Conservation (phyloP, 2,113 vertebrate genomes). For the Craseonycteris thonglongyai region DNA sequence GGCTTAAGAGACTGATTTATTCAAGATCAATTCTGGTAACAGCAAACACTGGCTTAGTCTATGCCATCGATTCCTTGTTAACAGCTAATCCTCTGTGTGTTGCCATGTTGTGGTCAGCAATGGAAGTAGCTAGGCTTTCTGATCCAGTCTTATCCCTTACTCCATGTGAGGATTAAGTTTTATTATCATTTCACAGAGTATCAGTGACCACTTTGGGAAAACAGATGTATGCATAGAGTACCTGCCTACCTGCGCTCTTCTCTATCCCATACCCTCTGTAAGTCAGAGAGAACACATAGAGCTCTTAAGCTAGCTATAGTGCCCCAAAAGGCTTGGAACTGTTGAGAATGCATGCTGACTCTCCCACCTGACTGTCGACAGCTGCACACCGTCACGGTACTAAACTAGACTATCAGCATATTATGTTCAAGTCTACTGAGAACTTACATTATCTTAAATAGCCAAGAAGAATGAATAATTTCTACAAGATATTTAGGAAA, state of each 20-base stretch:
- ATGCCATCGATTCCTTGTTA: neutral
- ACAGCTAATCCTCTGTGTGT: neutral
- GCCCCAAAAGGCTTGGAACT: neutral
- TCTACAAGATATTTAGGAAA: neutral
- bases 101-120: neutral
- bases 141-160: neutral
- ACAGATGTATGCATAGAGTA: neutral
- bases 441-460: neutral
- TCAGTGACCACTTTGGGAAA: neutral
- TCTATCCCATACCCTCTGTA: neutral
- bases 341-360: neutral
- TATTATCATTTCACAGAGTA: neutral
- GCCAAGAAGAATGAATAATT: neutral
- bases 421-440: neutral
- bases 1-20: neutral
- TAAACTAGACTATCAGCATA: neutral
- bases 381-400: neutral
- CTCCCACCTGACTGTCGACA: no score
- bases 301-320: neutral
- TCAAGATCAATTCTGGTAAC: neutral
- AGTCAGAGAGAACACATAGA: neutral
- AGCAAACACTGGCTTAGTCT: neutral
- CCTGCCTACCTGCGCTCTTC: neutral
- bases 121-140: neutral
- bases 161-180: neutral